Evolutionary conservation across 2,888 invertebrate species (phyloP).

Genomic region (Lasioglossum vierecki): DNA sequence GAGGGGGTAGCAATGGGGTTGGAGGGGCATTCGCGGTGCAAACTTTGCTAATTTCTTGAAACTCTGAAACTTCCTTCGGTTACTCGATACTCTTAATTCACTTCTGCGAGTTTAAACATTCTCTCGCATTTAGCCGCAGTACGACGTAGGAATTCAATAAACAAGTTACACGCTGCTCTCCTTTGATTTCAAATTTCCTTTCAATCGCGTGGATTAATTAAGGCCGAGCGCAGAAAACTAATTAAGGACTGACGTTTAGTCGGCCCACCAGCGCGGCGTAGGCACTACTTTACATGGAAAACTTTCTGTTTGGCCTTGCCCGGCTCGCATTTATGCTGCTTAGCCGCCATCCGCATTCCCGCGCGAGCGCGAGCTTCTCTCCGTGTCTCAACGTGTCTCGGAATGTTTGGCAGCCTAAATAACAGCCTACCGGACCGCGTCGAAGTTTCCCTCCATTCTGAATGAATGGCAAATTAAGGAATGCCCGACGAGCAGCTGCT

Average conservation of each 20-base stretch:
- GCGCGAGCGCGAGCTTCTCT: not conserved
- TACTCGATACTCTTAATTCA: conserved; percentile 76
- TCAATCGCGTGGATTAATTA: conserved; percentile 60
- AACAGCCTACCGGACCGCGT: conserved; percentile 9
- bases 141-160: conserved; percentile 72
- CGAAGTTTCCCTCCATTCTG: not conserved
- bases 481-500: not conserved
- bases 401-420: not conserved
- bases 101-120: conserved; percentile 72
- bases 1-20: not conserved
- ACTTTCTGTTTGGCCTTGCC: conserved; percentile 25
- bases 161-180: conserved; percentile 59
- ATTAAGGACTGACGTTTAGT: conserved; percentile 52
- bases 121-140: conserved; percentile 69
- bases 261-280: not conserved
- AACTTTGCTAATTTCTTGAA: conserved; percentile 74
- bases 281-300: conserved; percentile 23
- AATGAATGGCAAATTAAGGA: conserved; percentile 1
- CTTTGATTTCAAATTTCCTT: conserved; percentile 62
- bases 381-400: conserved; percentile 4
- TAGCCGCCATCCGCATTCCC: not conserved
- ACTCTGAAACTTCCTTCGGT: conserved; percentile 68
- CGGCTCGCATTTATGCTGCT: conserved; percentile 12
- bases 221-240: conserved; percentile 50
- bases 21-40: conserved; percentile 48